Evolutionary conservation across 2,113 vertebrate genomes (phyloP).

Genomic region (human): DNA sequence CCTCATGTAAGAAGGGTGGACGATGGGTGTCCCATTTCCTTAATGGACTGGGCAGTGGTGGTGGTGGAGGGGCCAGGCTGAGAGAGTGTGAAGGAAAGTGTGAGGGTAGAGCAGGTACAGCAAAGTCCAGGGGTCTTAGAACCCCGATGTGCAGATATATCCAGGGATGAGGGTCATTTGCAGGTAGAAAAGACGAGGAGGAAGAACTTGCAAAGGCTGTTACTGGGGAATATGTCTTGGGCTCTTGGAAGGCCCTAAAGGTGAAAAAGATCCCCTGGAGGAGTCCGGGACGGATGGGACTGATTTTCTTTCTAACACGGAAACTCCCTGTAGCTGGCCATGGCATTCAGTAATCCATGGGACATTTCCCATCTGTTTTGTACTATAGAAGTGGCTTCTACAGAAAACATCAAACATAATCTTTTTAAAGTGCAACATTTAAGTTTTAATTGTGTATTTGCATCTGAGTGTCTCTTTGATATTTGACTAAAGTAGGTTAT

Average conservation of each 20-base stretch:
- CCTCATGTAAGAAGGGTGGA: background rate
- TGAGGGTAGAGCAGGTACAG: no score
- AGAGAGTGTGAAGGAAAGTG: background rate
- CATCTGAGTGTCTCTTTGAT: background rate
- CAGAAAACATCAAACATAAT: background rate
- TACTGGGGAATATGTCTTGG: background rate
- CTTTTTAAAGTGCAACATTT: background rate
- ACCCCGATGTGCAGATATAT: background rate
- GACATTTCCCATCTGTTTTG: background rate
- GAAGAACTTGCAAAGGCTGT: background rate
- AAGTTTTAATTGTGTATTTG: background rate
- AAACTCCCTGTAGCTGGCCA: background rate
- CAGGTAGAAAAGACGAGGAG: background rate
- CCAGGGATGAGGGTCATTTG: background rate
- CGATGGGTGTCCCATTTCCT: background rate
- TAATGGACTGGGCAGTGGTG: background rate
- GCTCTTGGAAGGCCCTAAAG: background rate
- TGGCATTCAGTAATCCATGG: no score
- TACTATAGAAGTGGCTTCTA: background rate
- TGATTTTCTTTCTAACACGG: background rate
- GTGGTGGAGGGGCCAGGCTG: background rate
- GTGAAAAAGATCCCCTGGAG: background rate
- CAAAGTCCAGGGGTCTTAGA: background rate
- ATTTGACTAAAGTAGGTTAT: conserved; percentile 8
- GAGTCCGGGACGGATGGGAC: background rate